Conservation (phyloP, 1,140 invertebrate genomes). For the Papilio polyxenes region DNA sequence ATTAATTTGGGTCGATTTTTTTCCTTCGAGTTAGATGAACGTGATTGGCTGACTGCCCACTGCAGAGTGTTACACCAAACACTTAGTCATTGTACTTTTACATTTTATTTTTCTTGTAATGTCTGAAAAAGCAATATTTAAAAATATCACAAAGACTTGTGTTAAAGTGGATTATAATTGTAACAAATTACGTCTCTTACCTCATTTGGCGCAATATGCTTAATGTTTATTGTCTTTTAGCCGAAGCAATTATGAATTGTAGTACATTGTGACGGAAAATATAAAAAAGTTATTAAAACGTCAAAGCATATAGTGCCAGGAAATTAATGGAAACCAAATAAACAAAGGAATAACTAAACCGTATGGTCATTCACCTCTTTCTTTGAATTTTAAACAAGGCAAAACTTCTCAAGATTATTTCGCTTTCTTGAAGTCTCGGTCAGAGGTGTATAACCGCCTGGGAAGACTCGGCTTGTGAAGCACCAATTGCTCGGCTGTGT, state of each 20-base stretch:
- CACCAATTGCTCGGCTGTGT: slow-evolving; percentile 29
- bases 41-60: slow-evolving; percentile 35
- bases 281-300: neutral
- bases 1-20: slow-evolving; percentile 28
- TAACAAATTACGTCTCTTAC: neutral
- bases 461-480: slow-evolving; percentile 23
- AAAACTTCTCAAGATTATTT: neutral
- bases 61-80: neutral
- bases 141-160: neutral
- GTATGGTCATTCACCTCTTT: slow-evolving; percentile 24
- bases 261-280: neutral
- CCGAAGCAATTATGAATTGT: neutral
- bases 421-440: neutral
- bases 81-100: slow-evolving; percentile 18
- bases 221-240: neutral
- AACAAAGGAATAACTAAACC: neutral
- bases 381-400: neutral
- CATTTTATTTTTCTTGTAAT: slow-evolving; percentile 9
- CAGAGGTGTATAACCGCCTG: slow-evolving; percentile 37
- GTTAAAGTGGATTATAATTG: neutral
- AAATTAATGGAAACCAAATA: neutral
- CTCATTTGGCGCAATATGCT: neutral
- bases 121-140: neutral
- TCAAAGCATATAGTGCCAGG: neutral
- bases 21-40: slow-evolving; percentile 17